phyloP scores from a whole-genome alignment of 2,113 vertebrate species.

The Chaetodon auriga region DNA sequence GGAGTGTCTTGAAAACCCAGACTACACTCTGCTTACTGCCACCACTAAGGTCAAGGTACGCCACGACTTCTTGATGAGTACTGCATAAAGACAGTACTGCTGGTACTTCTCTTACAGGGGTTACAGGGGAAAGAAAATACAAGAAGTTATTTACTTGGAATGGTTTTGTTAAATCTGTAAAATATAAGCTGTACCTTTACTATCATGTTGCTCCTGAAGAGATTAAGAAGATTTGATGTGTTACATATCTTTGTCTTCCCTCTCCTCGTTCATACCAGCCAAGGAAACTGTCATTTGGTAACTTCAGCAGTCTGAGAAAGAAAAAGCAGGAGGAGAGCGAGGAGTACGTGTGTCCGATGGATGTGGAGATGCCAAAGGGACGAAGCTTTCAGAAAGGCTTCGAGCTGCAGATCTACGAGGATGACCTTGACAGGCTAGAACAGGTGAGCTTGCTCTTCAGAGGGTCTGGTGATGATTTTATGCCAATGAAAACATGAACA shows the following conservation, averaged over 20 bases:
- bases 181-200: too few relatives aligned
- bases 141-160: neutral
- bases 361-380: conserved; percentile 91
- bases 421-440: conserved; percentile 94
- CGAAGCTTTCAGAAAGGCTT: conserved; percentile 90
- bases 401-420: conserved; percentile 92
- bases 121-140: neutral
- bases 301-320: conserved; percentile 93
- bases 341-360: conserved; percentile 98
- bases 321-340: conserved; percentile 95
- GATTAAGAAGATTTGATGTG: too few relatives aligned
- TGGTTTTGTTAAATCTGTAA: too few relatives aligned
- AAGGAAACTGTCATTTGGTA: conserved; percentile 92
- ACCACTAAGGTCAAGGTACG: conserved; percentile 96
- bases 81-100: too few relatives aligned
- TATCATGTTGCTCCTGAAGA: too few relatives aligned
- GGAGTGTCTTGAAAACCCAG: conserved; percentile 92
- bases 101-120: neutral
- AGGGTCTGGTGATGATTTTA: neutral
- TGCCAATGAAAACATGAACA: neutral
- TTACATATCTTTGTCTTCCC: neutral
- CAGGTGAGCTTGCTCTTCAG: conserved; percentile 84
- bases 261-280: conserved; percentile 81
- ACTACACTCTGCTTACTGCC: conserved; percentile 93
- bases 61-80: neutral